Evolutionary conservation across 2,888 invertebrate species (phyloP).

Genomic region (Pristionchus entomophagus): DNA sequence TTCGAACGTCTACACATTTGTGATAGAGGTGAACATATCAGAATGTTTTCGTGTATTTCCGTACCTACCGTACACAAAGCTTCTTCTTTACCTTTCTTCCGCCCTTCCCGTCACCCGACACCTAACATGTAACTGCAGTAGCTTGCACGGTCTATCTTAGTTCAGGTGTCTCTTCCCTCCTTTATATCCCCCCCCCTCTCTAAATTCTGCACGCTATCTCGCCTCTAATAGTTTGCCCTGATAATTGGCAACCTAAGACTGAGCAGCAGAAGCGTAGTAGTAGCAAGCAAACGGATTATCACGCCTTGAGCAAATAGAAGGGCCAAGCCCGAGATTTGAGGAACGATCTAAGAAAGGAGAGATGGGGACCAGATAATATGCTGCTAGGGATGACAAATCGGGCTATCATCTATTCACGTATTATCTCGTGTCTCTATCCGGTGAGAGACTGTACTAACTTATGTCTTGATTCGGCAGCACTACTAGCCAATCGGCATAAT

Average conservation of each 20-base stretch:
- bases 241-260: constrained; percentile 24
- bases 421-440: too few relatives aligned
- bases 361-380: not conserved
- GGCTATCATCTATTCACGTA: not conserved
- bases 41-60: not conserved
- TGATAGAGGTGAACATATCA: not conserved
- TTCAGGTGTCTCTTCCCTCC: not conserved
- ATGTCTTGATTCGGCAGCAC: not conserved
- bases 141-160: not conserved
- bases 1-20: not conserved
- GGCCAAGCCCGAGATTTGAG: not conserved
- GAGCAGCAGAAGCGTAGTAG: not conserved
- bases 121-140: constrained; percentile 10
- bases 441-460: not conserved
- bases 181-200: not conserved
- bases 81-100: not conserved
- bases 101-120: not conserved
- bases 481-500: too few relatives aligned
- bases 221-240: not conserved
- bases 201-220: not conserved
- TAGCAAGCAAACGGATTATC: too few relatives aligned
- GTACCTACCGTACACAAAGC: not conserved
- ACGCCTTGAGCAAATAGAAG: not conserved
- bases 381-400: too few relatives aligned
- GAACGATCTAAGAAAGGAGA: not conserved